Evolutionary conservation across 2,113 vertebrate species (phyloP).

Genomic region (Gavia stellata): DNA sequence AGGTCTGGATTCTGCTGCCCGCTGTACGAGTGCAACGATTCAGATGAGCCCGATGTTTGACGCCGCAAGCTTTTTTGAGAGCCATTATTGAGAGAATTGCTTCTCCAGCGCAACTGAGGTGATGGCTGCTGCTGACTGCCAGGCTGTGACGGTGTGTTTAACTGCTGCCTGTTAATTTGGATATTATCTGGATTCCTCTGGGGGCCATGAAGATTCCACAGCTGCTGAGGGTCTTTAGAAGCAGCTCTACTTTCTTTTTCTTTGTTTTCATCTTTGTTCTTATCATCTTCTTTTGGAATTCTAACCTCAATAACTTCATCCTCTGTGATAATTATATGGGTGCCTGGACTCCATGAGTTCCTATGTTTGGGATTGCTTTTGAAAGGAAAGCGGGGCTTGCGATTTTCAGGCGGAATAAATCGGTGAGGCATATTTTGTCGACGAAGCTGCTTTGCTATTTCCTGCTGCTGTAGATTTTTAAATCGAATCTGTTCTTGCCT

Average conservation of each 20-base stretch:
- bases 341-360: constrained; percentile 96
- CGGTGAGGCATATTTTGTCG: constrained; percentile 86
- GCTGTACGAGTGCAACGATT: constrained; percentile 67
- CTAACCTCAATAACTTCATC: constrained; percentile 91
- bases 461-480: constrained; percentile 94
- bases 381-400: constrained; percentile 96
- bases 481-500: constrained; percentile 91
- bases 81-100: constrained; percentile 89
- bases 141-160: neutral
- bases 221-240: constrained; percentile 69
- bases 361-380: constrained; percentile 95
- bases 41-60: constrained; percentile 73
- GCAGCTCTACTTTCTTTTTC: constrained; percentile 57
- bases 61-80: constrained; percentile 62
- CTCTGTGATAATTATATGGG: constrained; percentile 97
- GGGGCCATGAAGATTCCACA: constrained; percentile 65
- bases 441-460: constrained; percentile 92
- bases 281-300: constrained; percentile 92
- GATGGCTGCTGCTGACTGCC: constrained; percentile 56
- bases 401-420: constrained; percentile 96
- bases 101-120: constrained; percentile 79
- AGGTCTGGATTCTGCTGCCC: constrained; percentile 66
- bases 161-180: constrained; percentile 75
- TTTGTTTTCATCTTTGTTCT: constrained; percentile 65
- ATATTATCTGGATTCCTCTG: constrained; percentile 76